Evolutionary conservation across 1,140 invertebrate genomes (phyloP), one percentile per base, ranked within the genome.

Genomic region (Panagrolaimus sp.): DNA sequence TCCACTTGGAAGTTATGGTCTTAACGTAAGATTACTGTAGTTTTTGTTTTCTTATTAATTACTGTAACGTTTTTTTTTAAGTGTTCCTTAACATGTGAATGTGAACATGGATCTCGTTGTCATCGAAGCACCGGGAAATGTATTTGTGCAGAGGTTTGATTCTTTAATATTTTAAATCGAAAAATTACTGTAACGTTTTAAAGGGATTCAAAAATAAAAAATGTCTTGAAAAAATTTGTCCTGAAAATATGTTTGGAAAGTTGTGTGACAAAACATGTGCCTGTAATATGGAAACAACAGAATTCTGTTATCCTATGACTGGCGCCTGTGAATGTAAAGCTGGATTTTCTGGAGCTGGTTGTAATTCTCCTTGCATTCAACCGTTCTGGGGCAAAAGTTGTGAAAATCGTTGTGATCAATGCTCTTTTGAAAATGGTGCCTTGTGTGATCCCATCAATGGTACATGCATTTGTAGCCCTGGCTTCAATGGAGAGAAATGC

Each of bases 291-390:
- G 48, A 73, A 12, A 80, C 83, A 52, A 80, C 80, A 15, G 65
- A 73, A 45, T 58, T 76, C 76, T 76, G 94, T 84, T 88, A 95
- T 85, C 86, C 90, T 67, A 86, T 89, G 62, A 90, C 88, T 65
- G 94, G 94, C 9, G 85, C 85, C 69, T 97, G 94, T 84, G 85
- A 88, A 52, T 97, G 93, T 85, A 89, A 90, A 83, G 85, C 88
- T 46, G 87, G 88, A 55, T 94, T 70, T 55, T 73, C 69, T 10
- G 80, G 79, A 9, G 72, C 68, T 28, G 71, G 62, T 12, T 95
- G 93, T 79, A 88, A 89, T 66, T 81, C 89, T 67, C 85, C 86
- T 72, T 95, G 93, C 84, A 83, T 87, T 1, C 76, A 86, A 0
- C 85, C 88, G 4, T 76, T 43, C 21, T 78, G 47, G 47, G 76